A percentile compares a stretch with the other conserved stretches of the same genome.
Evolutionary conservation across 2,888 invertebrate species (phyloP).

Genomic region (Piscicola geometra): DNA sequence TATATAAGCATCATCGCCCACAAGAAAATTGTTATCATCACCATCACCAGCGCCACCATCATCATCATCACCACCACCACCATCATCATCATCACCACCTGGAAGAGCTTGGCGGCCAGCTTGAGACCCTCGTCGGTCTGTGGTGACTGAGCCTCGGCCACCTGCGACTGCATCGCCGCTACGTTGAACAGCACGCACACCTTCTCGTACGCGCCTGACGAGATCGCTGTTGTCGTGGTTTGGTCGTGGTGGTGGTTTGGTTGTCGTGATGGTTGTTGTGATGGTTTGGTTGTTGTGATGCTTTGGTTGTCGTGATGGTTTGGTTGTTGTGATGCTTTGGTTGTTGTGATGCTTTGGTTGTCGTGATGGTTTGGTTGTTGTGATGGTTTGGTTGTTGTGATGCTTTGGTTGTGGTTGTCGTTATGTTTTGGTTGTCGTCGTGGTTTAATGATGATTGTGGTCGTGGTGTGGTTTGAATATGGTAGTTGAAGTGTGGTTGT

Average conservation of each 20-base stretch:
- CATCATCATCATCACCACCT: slow-evolving; percentile 60
- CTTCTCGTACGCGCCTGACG: slow-evolving; percentile 84
- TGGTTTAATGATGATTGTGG: background rate
- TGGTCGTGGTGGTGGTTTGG: background rate
- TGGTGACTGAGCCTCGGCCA: slow-evolving; percentile 76
- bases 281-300: background rate
- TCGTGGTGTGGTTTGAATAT: background rate
- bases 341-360: too few relatives aligned
- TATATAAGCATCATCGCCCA: too few relatives aligned
- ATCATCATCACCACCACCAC: too few relatives aligned
- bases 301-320: background rate
- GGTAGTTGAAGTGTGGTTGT: too few relatives aligned
- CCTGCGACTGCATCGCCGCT: slow-evolving; percentile 82
- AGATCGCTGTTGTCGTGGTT: slow-evolving; percentile 65
- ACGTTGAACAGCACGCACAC: slow-evolving; percentile 93
- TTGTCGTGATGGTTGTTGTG: background rate
- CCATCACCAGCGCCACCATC: too few relatives aligned
- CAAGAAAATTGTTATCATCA: too few relatives aligned
- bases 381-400: too few relatives aligned
- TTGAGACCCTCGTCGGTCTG: slow-evolving; percentile 91
- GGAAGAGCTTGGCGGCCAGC: slow-evolving; percentile 82
- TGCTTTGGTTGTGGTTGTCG: background rate
- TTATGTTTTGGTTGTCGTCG: background rate
- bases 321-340: background rate
- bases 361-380: too few relatives aligned